phyloP scores from a whole-genome alignment of 2,113 vertebrate species.

The Nycticebus coucang region DNA sequence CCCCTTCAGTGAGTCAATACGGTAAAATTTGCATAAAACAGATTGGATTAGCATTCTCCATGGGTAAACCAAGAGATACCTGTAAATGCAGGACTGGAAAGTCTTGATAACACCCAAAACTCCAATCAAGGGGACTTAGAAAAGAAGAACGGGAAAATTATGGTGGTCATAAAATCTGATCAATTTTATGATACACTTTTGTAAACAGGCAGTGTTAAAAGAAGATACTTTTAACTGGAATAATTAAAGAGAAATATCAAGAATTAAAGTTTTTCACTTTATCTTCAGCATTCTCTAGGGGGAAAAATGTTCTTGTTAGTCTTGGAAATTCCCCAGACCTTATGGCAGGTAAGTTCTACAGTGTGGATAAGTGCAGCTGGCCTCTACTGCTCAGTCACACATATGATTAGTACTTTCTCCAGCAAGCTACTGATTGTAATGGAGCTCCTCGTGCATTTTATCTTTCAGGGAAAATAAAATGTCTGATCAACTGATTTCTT shows the following conservation, averaged over 20 bases:
- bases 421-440: neutral
- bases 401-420: neutral
- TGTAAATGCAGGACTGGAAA: neutral
- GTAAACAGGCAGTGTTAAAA: neutral
- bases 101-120: neutral
- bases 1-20: neutral
- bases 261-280: neutral
- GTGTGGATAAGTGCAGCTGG: neutral
- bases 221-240: neutral
- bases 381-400: neutral
- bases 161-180: neutral
- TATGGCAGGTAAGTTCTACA: neutral
- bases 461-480: slow-evolving; percentile 22
- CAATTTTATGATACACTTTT: neutral
- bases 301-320: neutral
- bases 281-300: neutral
- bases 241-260: neutral
- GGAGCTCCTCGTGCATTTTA: neutral
- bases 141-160: neutral
- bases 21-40: neutral
- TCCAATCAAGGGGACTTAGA: neutral
- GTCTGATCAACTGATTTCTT: neutral
- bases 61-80: neutral
- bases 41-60: neutral
- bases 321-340: neutral